Conservation (phyloP, 2,797 vertebrate species). For the Coccyzus lansbergi region DNA sequence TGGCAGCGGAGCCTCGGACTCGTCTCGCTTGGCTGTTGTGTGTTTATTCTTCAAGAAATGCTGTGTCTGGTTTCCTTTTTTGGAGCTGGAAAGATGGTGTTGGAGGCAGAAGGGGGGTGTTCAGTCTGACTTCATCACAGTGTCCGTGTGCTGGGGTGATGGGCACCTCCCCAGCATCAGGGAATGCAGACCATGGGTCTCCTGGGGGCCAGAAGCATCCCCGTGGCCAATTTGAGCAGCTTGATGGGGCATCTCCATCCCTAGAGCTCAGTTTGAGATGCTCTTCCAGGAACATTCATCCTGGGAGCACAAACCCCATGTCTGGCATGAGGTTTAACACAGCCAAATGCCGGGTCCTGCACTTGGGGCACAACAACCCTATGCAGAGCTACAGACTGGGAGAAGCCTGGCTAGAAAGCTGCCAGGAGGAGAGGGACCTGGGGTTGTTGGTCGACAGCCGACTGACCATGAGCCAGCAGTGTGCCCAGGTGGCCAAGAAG, state of each 20-base stretch:
- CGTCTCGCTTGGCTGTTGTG: accelerated
- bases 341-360: too few species aligned
- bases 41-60: accelerated
- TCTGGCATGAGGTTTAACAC: too few species aligned
- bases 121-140: accelerated
- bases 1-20: accelerated
- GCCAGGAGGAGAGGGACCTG: too few species aligned
- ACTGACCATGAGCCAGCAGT: too few species aligned
- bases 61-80: constrained; percentile 7
- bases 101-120: background rate
- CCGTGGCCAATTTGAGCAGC: background rate
- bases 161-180: accelerated
- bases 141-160: background rate
- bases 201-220: background rate
- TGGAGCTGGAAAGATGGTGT: background rate
- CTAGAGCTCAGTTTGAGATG: background rate
- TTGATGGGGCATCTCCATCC: accelerated
- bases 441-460: too few species aligned
- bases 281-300: accelerated
- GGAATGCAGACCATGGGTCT: too few species aligned
- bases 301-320: accelerated
- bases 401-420: too few species aligned
- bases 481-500: too few species aligned
- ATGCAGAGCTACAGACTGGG: too few species aligned
- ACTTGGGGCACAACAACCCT: too few species aligned